These are phyloP conservation scores for Xenopus laevis DNA, from an alignment of 2,113 vertebrate genomes.

Conservation along the genomic window DNA sequence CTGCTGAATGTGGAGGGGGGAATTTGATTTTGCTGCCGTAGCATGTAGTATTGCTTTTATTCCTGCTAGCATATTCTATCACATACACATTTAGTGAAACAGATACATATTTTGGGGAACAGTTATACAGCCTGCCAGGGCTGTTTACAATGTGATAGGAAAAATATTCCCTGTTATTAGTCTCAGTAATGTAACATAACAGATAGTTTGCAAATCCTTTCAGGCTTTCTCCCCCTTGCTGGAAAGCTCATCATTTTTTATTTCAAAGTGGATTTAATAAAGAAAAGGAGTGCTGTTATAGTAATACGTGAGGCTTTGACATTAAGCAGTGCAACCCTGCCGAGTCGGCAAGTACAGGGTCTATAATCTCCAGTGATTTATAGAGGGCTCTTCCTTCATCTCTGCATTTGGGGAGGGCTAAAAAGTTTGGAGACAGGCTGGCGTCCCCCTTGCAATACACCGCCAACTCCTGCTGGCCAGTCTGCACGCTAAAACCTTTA, in stretches of 20 bases:
- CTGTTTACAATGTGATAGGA: constrained; percentile 67
- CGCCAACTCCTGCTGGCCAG: constrained; percentile 75
- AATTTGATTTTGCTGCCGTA: too few relatives aligned
- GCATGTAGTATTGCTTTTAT: too few relatives aligned
- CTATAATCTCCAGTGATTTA: constrained; percentile 99
- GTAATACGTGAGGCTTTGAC: constrained; percentile 88
- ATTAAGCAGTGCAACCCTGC: constrained; percentile 89
- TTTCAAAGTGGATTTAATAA: constrained; percentile 87
- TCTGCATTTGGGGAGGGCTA: constrained; percentile 84
- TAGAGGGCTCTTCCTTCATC: constrained; percentile 88
- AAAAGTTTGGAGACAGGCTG: constrained; percentile 95
- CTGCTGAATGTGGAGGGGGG: too few relatives aligned
- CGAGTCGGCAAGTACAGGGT: constrained; percentile 82
- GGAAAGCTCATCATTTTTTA: constrained; percentile 81
- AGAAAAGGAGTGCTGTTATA: constrained; percentile 86
- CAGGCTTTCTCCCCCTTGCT: constrained; percentile 73
- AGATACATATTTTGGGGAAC: constrained; percentile 51
- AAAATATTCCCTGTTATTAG: constrained; percentile 73
- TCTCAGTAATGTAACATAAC: constrained; percentile 80
- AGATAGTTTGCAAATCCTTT: constrained; percentile 85
- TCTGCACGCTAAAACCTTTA: constrained; percentile 66
- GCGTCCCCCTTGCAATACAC: constrained; percentile 77
- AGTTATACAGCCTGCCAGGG: constrained; percentile 59
- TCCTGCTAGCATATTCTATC: too few relatives aligned
- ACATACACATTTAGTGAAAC: constrained; percentile 18